Evolutionary conservation across 2,888 invertebrate species (phyloP).

Genomic region (Phortica magna): DNA sequence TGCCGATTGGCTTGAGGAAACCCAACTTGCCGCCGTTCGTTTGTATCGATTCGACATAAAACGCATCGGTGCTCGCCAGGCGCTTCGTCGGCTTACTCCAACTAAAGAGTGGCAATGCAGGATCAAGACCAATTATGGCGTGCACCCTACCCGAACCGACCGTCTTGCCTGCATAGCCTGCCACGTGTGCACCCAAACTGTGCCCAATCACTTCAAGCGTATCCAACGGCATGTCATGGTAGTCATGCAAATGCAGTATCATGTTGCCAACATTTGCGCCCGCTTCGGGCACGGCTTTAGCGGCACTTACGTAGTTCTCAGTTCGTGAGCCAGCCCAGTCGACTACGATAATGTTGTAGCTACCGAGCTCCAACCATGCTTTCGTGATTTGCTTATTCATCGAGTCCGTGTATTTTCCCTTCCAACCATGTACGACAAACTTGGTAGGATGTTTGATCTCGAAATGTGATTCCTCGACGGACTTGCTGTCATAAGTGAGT

Average conservation of each 20-base stretch:
- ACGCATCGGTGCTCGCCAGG: slow-evolving; percentile 59
- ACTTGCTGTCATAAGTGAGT: neutral
- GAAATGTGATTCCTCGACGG: slow-evolving; percentile 37
- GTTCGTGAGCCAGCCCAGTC: slow-evolving; percentile 80
- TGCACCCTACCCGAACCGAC: slow-evolving; percentile 79
- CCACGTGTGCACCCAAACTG: slow-evolving; percentile 81
- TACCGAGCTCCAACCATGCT: slow-evolving; percentile 79
- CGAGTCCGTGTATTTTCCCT: slow-evolving; percentile 78
- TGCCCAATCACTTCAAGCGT: slow-evolving; percentile 79
- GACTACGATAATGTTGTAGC: slow-evolving; percentile 80
- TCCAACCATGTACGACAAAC: slow-evolving; percentile 79
- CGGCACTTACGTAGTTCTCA: slow-evolving; percentile 79
- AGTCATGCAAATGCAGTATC: slow-evolving; percentile 76
- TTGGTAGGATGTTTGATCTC: slow-evolving; percentile 37
- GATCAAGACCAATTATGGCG: slow-evolving; percentile 78
- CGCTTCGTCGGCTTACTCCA: slow-evolving; percentile 57
- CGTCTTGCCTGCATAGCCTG: slow-evolving; percentile 80
- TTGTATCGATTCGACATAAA: slow-evolving; percentile 67
- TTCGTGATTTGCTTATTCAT: slow-evolving; percentile 43
- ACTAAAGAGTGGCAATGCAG: slow-evolving; percentile 59
- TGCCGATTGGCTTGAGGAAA: slow-evolving; percentile 67
- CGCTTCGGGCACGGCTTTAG: slow-evolving; percentile 68
- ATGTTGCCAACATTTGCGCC: slow-evolving; percentile 59
- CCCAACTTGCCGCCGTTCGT: slow-evolving; percentile 64
- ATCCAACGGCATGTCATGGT: slow-evolving; percentile 78